Evolutionary conservation across 2,113 vertebrate genomes (phyloP).

Genomic region (Myrmecobius fasciatus): DNA sequence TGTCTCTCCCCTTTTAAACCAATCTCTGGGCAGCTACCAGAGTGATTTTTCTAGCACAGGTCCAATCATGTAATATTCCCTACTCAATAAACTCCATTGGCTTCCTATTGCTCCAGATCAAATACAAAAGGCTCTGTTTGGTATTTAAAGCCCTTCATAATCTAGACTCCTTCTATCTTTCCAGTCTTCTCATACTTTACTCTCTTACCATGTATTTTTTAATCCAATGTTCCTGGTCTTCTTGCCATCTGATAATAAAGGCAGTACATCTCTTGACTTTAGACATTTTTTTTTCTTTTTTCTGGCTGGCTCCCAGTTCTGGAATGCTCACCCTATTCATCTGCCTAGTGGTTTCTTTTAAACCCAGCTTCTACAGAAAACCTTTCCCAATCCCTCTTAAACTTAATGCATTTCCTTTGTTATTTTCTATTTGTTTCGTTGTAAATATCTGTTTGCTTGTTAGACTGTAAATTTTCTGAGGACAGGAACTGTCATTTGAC

Average conservation of each 20-base stretch:
- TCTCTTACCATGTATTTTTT: neutral
- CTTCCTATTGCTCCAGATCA: neutral
- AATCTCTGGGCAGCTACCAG: neutral
- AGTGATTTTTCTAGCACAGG: neutral
- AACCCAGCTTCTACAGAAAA: neutral
- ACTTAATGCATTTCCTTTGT: neutral
- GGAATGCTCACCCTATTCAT: neutral
- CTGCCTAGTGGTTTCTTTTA: neutral
- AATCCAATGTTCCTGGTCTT: neutral
- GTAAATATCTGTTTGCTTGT: neutral
- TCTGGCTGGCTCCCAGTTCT: neutral
- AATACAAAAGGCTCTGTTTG: neutral
- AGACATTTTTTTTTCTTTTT: neutral
- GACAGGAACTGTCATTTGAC: neutral
- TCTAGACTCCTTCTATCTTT: neutral
- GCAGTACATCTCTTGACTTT: neutral
- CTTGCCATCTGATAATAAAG: neutral
- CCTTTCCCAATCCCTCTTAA: neutral
- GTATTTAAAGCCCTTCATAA: neutral
- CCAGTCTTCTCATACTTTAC: neutral
- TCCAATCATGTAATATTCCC: neutral
- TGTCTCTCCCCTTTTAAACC: neutral
- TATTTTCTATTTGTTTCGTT: neutral
- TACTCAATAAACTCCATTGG: neutral
- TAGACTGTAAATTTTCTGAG: neutral